Conservation (phyloP, 35 echinoderm and acorn worm genomes). For the Ptychodera flava region DNA sequence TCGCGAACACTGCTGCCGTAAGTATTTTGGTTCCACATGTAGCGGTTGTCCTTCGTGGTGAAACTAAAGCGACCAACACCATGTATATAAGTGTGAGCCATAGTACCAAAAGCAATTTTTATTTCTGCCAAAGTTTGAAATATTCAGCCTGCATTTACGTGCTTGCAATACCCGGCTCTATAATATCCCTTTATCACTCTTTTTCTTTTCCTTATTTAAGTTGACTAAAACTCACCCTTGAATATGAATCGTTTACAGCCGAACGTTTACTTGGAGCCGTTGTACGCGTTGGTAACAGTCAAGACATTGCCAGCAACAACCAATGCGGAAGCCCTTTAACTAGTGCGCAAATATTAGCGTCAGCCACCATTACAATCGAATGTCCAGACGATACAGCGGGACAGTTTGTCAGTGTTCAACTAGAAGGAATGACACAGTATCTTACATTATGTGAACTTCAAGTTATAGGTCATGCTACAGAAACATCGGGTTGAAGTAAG, state of each 20-base stretch:
- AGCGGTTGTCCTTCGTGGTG: not conserved
- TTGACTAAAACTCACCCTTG: no score
- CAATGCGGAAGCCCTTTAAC: not conserved
- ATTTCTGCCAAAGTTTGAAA: no score
- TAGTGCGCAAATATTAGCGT: not conserved
- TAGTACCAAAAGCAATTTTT: not conserved
- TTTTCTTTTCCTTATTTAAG: not conserved
- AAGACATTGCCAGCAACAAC: not conserved
- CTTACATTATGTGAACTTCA: not conserved
- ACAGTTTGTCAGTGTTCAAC: not conserved
- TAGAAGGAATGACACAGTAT: not conserved
- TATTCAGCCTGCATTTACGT: no score
- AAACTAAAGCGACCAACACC: not conserved
- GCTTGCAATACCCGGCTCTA: no score
- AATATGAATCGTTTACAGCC: no score
- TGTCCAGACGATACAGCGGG: not conserved
- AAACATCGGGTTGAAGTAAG: not conserved
- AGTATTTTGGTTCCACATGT: not conserved
- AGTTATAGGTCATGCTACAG: not conserved
- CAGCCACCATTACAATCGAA: not conserved
- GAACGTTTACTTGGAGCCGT: not conserved
- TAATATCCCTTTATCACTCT: not conserved
- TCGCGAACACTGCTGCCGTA: not conserved
- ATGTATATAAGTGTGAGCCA: not conserved
- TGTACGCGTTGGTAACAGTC: not conserved